Evolutionary conservation across 2,797 vertebrate species (phyloP), one percentile per base, ranked within the genome.

Genomic region (Monodelphis domestica): DNA sequence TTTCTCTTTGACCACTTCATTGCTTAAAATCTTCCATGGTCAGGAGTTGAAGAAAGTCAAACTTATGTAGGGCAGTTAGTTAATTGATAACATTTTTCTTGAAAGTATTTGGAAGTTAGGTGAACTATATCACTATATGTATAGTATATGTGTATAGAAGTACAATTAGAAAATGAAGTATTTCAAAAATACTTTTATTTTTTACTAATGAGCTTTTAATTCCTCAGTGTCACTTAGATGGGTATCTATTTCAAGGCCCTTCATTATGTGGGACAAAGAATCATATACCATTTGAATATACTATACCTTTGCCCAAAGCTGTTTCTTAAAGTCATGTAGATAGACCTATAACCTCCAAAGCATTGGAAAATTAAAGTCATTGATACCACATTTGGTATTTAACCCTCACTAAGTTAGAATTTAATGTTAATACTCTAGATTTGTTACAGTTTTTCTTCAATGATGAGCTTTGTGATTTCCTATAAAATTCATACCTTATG

Each of bases 221-320:
- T 53, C 29, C 12, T 28, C 24, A 33, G 21, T 91, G 21, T 70
- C n/a, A n/a, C n/a, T 94, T 96, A n/a, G 15, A 90, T 92, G 17
- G 10, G 5, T 93, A 0, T 90, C 14, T 87, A n/a, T 50, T 56
- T 96, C 38, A 94, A 88, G n/a, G 55, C 52, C n/a, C 21, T 38
- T 10, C 5, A 63, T 53, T 94, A 87, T 89, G 54, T 55, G 54
- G 26, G 24, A 93, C 55, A 90, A 51, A 93, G 33, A 53, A 70
- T 93, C 94, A 21, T 92, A 94, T 92, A 94, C 51, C 94, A 95
- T 59, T 38, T 95, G 90, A 33, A 92, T 95, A 92, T 95, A 50
- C 92, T 78, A 45, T 54, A 96, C 10, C 14, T 93, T 93, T 94
- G 52, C 54, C n/a, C 50, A 57, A 94, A 89, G 89, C 45, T 84